Conservation (phyloP, 2,797 vertebrate genomes). For the Babyrousa celebensis region DNA sequence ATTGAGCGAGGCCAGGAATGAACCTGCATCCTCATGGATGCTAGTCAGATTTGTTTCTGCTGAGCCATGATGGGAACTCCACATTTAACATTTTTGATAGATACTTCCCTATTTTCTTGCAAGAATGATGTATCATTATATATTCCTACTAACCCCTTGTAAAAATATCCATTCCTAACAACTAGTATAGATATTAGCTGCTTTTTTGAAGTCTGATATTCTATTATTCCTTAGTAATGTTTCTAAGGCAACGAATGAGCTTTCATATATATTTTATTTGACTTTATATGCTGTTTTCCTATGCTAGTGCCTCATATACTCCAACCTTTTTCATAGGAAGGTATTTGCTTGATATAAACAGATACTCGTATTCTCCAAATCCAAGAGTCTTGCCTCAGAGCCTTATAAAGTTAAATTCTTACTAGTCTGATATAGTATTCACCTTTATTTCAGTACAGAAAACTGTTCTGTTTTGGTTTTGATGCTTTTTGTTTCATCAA, state of each 20-base stretch:
- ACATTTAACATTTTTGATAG: not conserved
- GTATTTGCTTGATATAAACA: not conserved
- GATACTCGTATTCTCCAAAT: not conserved
- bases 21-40: too few species aligned
- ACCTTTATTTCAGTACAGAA: constrained; percentile 4
- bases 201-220: not conserved
- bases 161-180: not conserved
- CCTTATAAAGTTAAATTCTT: not conserved
- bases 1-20: too few species aligned
- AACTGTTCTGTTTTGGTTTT: not conserved
- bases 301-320: not conserved
- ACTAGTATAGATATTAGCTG: not conserved
- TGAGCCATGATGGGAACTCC: too few species aligned
- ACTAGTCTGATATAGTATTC: not conserved
- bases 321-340: not conserved
- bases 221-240: not conserved
- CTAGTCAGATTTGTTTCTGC: too few species aligned
- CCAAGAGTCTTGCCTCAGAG: not conserved
- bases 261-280: not conserved
- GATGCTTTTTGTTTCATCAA: not conserved
- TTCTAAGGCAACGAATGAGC: not conserved
- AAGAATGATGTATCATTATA: not conserved
- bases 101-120: not conserved
- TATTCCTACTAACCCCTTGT: not conserved
- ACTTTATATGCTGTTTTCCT: not conserved